Conservation (phyloP, 1,140 invertebrate species). For the Stegodyphus mimosarum region DNA sequence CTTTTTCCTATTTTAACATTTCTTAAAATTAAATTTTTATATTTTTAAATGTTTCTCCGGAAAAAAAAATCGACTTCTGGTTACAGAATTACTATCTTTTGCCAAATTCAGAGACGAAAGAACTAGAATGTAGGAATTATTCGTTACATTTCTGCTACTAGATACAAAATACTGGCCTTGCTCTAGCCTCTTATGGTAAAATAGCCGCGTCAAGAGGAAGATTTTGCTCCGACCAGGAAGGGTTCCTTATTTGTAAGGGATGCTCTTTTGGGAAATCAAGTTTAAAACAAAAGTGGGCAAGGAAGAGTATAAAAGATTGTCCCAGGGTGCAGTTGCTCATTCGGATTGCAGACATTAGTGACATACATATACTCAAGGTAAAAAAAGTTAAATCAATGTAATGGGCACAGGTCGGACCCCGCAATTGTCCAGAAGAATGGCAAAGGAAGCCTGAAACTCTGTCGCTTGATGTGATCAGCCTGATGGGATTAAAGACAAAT, state of each 20-base stretch:
- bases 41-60: neutral
- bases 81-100: neutral
- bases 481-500: conserved; percentile 45
- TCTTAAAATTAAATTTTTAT: neutral
- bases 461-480: conserved; percentile 40
- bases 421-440: conserved; percentile 47
- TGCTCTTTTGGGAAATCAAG: conserved; percentile 53
- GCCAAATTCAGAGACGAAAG: neutral
- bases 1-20: neutral
- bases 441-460: conserved; percentile 35
- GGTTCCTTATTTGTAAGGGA: conserved; percentile 39
- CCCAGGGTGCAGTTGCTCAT: conserved; percentile 31
- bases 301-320: conserved; percentile 50
- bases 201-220: conserved; percentile 28
- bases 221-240: conserved; percentile 6
- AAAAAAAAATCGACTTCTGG: neutral
- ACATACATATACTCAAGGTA: neutral
- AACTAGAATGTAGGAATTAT: neutral
- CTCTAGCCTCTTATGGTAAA: neutral
- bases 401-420: conserved; percentile 12
- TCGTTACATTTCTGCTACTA: neutral
- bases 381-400: conserved; percentile 55
- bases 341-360: conserved; percentile 19
- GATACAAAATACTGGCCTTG: conserved; percentile 19
- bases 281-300: conserved; percentile 48